Evolutionary conservation across 2,888 invertebrate species (phyloP), one percentile per base, ranked within the genome.

Genomic region (Leptopterna dolabrata): DNA sequence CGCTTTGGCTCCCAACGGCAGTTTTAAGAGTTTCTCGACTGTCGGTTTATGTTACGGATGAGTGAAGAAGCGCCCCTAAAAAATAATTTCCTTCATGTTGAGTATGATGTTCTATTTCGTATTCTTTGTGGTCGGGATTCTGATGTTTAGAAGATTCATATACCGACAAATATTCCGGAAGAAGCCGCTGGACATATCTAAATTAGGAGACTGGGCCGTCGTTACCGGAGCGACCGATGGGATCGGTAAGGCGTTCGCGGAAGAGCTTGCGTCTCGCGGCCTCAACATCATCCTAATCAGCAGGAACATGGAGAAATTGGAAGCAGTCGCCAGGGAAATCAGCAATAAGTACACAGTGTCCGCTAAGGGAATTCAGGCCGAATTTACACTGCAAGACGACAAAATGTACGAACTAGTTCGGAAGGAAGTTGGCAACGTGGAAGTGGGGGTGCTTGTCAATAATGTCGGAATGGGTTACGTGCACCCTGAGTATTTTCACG

Each of bases 171-270:
- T 73, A 13, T 73, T 73, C 36, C 30, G 14, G 30, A 30, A 73
- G 11, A 78, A 43, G 11, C 78, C 45, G 45, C 24, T 83, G 27
- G 83, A 83, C 24, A 19, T 83, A 9, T 41, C 55, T 11, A 55
- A 83, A 83, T 70, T 83, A 36, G 83, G 83, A 0, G 41, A 70
- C 14, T 85, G 85, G 85, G 85, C 85, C 19, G 85, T 85, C 14
- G 85, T 85, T n/a, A 73, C 85, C 0, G 85, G 85, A n/a, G 85
- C 85, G 19, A 85, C 85, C 16, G 85, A 85, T n/a, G 85, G 85
- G 19, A 85, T 85, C 47, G 85, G 85, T 9, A 85, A 73, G 47
- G 85, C 85, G 9, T 85, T 85, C 63, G 85, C 30, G 29, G 45
- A 85, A 76, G 76, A 85, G 30, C 51, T 85, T 6, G 85, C 85